These are phyloP conservation scores for Burhinus oedicnemus DNA, from an alignment of 2,113 vertebrate genomes.

Conservation along the genomic window DNA sequence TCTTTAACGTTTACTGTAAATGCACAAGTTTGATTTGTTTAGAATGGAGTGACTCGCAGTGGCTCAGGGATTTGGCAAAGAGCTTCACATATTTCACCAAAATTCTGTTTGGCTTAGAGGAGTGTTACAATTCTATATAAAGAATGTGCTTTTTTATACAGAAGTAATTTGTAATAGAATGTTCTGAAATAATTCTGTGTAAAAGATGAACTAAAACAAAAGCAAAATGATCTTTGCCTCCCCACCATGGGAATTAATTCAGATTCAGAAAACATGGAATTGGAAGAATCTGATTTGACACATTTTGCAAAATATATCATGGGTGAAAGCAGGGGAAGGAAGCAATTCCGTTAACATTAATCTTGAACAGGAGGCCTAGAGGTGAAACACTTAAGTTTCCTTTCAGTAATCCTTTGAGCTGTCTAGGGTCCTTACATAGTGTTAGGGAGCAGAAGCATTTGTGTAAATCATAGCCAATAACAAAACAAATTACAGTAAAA, in stretches of 20 bases:
- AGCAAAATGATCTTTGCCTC: background rate
- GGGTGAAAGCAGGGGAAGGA: background rate
- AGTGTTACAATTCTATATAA: background rate
- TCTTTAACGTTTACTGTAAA: slow-evolving; percentile 51
- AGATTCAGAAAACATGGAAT: background rate
- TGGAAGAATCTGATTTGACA: background rate
- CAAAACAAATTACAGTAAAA: background rate
- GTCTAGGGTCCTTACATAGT: background rate
- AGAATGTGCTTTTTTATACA: background rate
- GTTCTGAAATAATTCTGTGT: background rate
- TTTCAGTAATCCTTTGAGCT: background rate
- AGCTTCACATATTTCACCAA: background rate
- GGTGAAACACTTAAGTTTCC: background rate
- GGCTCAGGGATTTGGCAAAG: slow-evolving; percentile 20
- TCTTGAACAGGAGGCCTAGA: background rate
- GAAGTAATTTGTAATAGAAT: background rate
- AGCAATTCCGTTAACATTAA: background rate
- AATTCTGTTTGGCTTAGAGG: slow-evolving; percentile 22
- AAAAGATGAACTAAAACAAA: background rate
- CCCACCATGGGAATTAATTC: background rate
- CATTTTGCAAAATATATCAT: background rate
- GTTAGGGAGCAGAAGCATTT: background rate
- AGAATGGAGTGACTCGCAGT: slow-evolving; percentile 18
- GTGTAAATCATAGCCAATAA: background rate
- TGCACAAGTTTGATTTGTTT: slow-evolving; percentile 36